Conservation (phyloP, 2,888 invertebrate genomes). For the Eulithis testata region DNA sequence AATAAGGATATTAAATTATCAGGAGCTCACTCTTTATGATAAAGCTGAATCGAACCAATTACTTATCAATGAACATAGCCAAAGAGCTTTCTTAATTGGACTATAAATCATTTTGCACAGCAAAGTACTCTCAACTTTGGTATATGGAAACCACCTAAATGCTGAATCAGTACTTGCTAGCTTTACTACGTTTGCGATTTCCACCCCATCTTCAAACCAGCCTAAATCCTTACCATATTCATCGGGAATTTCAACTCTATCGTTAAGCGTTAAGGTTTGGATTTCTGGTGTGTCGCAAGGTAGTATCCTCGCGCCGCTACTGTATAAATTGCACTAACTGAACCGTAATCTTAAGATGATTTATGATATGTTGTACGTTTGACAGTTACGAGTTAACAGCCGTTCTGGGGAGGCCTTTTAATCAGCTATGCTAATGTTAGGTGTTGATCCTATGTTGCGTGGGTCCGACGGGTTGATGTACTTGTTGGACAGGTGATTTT, state of each 20-base stretch:
- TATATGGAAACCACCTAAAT: constrained; percentile 68
- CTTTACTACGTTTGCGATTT: constrained; percentile 73
- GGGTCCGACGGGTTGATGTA: constrained; percentile 7
- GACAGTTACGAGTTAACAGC: constrained; percentile 82
- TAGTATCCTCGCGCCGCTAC: constrained; percentile 53
- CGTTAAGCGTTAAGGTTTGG: constrained; percentile 38
- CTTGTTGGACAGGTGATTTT: constrained; percentile 12
- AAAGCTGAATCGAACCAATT: constrained; percentile 30
- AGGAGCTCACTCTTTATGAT: constrained; percentile 7
- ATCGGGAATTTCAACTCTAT: constrained; percentile 47
- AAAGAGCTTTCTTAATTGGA: constrained; percentile 74
- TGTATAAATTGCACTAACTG: constrained; percentile 68
- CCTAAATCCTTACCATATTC: constrained; percentile 38
- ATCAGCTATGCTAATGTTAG: constrained; percentile 83
- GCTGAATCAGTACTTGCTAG: constrained; percentile 76
- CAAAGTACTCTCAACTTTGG: constrained; percentile 63
- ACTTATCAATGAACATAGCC: constrained; percentile 57
- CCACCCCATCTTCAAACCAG: constrained; percentile 44
- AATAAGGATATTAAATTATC: not conserved
- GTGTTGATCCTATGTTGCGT: constrained; percentile 67
- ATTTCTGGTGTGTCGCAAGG: constrained; percentile 46
- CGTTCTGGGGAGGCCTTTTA: constrained; percentile 78
- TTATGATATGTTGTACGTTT: constrained; percentile 80
- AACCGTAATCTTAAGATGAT: constrained; percentile 82
- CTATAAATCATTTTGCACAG: constrained; percentile 73